phyloP scores from a whole-genome alignment of 2,888 invertebrate species.

The Sceliomorpha sp. region DNA sequence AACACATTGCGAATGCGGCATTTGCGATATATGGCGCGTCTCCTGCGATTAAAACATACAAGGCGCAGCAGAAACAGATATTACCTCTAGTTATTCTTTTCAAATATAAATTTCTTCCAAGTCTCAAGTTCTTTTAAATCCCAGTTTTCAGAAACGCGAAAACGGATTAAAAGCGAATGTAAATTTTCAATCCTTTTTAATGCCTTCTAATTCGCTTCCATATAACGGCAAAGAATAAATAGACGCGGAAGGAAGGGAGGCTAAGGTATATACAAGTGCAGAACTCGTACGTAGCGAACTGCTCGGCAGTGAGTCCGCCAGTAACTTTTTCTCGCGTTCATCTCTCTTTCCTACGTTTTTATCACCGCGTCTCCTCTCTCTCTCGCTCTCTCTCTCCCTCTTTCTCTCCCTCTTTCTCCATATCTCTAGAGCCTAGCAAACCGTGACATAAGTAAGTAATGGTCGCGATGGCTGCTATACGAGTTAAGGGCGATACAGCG shows the following conservation, averaged over 20 bases:
- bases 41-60: no score
- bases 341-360: conserved; percentile 16
- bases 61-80: no score
- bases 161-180: conserved; percentile 25
- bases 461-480: conserved; percentile 71
- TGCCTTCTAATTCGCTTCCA: conserved; percentile 38
- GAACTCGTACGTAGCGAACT: conserved; percentile 17
- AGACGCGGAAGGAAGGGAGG: conserved; percentile 20
- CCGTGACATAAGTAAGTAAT: conserved; percentile 73
- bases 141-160: conserved; percentile 1
- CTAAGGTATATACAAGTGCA: not conserved
- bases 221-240: conserved; percentile 34
- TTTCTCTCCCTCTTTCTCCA: conserved; percentile 23
- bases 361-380: conserved; percentile 31
- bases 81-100: not conserved
- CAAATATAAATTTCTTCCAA: not conserved
- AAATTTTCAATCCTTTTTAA: conserved; percentile 38
- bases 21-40: no score
- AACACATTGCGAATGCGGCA: no score
- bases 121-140: not conserved
- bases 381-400: not conserved
- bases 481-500: conserved; percentile 64
- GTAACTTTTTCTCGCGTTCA: conserved; percentile 24
- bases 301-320: conserved; percentile 17
- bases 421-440: conserved; percentile 63